Base-by-base conservation (phyloP, 30 jellyfish, hydroid and myxozoan species). In the Turritopsis dohrnii region DNA sequence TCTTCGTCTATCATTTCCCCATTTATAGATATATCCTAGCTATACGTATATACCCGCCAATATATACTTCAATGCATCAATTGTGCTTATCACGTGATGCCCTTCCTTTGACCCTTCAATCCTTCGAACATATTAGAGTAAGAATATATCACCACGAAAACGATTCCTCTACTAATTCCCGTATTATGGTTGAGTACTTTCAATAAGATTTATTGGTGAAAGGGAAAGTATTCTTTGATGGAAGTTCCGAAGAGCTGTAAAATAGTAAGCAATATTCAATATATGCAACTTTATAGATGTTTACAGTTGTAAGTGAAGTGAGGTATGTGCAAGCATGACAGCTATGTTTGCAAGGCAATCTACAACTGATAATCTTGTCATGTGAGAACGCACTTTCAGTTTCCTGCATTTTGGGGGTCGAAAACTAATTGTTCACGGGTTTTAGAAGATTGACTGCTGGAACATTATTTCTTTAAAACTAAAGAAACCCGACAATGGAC, bases 221-320 rank as follows among this genome's bases (percentile, higher is more conserved):
- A 79, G 29, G 71, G 82, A 85, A n/a, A 83, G 82, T 54, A 75
- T 66, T 28, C 84, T 52, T 54, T n/a, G n/a, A 82, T 80, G 5
- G 98, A 92, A 16, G 87, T 95, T 4, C 98, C 98, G 54, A 92
- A 89, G 28, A 92, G 85, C 98, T 91, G 74, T 41, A 3, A 41
- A 41, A n/a, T n/a, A 5, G 60, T 41, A 41, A 41, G 5, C 13
- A 41, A 41, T n/a, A n/a, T n/a, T n/a, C n/a, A n/a, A n/a, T n/a
- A n/a, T n/a, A n/a, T n/a, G n/a, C n/a, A n/a, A n/a, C n/a, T n/a
- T n/a, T n/a, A n/a, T n/a, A 3, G 5, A 3, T 41, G 60, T 41
- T 41, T 54, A 18, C n/a, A n/a, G n/a, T n/a, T n/a, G n/a, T n/a
- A n/a, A n/a, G n/a, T n/a, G n/a, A n/a, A n/a, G n/a, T n/a, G n/a